Percentiles rank a stretch among this genome's conserved stretches.
These are phyloP conservation scores for Chrysochloris asiatica DNA, from an alignment of 2,113 vertebrate species.

Conservation along the genomic window DNA sequence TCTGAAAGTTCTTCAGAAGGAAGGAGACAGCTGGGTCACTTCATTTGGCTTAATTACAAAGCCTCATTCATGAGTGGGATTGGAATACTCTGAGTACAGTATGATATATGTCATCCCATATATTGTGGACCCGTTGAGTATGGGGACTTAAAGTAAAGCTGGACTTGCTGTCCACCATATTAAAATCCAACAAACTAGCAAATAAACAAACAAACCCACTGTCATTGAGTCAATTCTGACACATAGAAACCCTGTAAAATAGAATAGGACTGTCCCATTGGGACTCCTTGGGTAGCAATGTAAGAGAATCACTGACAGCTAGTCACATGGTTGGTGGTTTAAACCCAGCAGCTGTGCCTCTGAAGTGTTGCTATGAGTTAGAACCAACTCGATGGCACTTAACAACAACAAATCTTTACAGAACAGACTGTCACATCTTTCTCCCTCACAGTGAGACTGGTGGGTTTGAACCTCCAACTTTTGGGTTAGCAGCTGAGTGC, in stretches of 20 bases:
- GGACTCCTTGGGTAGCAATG: too few relatives aligned
- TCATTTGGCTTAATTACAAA: background rate
- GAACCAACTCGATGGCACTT: too few relatives aligned
- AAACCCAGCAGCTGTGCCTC: too few relatives aligned
- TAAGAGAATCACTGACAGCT: too few relatives aligned
- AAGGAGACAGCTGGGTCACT: background rate
- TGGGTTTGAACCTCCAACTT: background rate
- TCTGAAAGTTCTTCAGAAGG: background rate
- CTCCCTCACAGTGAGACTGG: too few relatives aligned
- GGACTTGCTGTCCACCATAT: background rate
- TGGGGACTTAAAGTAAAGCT: background rate
- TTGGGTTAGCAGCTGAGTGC: background rate
- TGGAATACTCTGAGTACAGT: background rate
- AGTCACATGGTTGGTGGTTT: too few relatives aligned
- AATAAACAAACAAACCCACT: too few relatives aligned
- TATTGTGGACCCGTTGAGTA: background rate
- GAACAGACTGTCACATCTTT: too few relatives aligned
- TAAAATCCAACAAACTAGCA: background rate
- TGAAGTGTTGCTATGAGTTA: too few relatives aligned
- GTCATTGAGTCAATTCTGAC: background rate
- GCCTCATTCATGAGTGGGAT: background rate
- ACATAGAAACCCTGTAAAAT: background rate
- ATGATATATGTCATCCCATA: accelerated
- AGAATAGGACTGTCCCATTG: background rate
- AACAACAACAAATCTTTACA: too few relatives aligned